Percentiles rank a stretch among this genome's conserved stretches.
These are phyloP conservation scores for Scomberomorus guttatus DNA, from an alignment of 2,797 vertebrate genomes.

Conservation along the genomic window DNA sequence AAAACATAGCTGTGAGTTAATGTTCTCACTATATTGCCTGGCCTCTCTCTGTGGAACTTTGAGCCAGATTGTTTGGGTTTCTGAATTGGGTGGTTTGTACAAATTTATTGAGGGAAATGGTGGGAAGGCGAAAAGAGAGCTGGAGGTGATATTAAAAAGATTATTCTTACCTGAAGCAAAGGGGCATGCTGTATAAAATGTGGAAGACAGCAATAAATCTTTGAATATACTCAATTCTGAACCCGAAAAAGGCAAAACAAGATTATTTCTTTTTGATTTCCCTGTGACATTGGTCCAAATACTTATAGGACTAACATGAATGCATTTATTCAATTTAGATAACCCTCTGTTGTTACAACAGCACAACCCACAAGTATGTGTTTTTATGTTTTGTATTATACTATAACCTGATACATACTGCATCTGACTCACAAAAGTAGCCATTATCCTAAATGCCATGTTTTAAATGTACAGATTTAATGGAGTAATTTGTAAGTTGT, in stretches of 20 bases:
- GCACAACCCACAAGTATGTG: background rate
- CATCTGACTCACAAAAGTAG: background rate
- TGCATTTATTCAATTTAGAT: conserved; percentile 1
- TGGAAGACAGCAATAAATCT: conserved; percentile 47
- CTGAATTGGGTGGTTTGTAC: conserved; percentile 53
- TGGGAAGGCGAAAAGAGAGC: conserved; percentile 18
- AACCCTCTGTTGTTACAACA: background rate
- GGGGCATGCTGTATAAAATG: conserved; percentile 16
- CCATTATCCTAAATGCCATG: background rate
- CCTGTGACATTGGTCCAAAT: conserved; percentile 19
- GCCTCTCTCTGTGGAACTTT: conserved; percentile 27
- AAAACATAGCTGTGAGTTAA: conserved; percentile 26
- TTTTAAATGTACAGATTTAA: background rate
- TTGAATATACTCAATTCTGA: conserved; percentile 15
- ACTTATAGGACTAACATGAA: background rate
- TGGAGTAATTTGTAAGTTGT: background rate
- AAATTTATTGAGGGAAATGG: conserved; percentile 60
- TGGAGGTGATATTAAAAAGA: conserved; percentile 61
- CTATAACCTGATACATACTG: background rate
- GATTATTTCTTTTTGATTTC: conserved; percentile 33
- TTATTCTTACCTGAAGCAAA: conserved; percentile 48
- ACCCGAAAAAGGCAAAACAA: background rate
- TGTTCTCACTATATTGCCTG: conserved; percentile 39
- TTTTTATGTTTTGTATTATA: background rate
- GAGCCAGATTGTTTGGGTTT: conserved; percentile 55